Base-by-base conservation (phyloP, 53 echinoderm and acorn worm species). In the Echinarachnius parma region DNA sequence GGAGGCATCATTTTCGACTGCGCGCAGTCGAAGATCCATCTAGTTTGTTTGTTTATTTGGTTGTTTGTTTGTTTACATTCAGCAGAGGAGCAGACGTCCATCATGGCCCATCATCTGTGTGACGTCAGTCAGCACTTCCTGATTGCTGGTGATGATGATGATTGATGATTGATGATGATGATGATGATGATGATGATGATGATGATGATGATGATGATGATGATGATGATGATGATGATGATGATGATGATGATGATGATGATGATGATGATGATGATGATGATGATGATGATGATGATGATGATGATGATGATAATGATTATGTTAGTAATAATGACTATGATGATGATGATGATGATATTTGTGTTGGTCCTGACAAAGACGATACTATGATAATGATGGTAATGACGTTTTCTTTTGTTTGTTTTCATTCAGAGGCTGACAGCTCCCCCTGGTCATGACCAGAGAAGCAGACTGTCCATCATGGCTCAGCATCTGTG, bases 401-500 rank as follows among this genome's bases (percentile, higher is more conserved):
- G 42, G 19, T 50, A 5, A 50, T 60, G n/a, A 39, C 7, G 39
- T 39, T 13, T 39, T 39, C 39, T 39, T 39, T 9, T 39, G 39
- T 13, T 39, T 39, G 39, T 7, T 39, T 13, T 39, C 7, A 39
- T 13, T 60, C 60, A 93, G 94, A 87, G 95, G 47, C 44, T 95
- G 32, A 78, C 81, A 34, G 95, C 95, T 28, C 80, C 78, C 20
- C 78, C 81, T 10, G 60, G 76, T 54, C 79, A 87, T 46, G 53
- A 68, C 8, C 95, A 95, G 77, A 53, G 95, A 31, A 90, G 90
- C 55, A 83, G 95, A 31, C 78, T 87, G 23, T 90, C 90, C 21
- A 84, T 95, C 58, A 95, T 95, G 90, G 87, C 95, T 2, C 95
- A 95, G 58, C 80, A 90, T 67, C 77, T 95, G 9, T 90, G 95